These are phyloP conservation scores for Bombyx mori DNA, from an alignment of 1,140 invertebrate genomes.

Conservation along the genomic window DNA sequence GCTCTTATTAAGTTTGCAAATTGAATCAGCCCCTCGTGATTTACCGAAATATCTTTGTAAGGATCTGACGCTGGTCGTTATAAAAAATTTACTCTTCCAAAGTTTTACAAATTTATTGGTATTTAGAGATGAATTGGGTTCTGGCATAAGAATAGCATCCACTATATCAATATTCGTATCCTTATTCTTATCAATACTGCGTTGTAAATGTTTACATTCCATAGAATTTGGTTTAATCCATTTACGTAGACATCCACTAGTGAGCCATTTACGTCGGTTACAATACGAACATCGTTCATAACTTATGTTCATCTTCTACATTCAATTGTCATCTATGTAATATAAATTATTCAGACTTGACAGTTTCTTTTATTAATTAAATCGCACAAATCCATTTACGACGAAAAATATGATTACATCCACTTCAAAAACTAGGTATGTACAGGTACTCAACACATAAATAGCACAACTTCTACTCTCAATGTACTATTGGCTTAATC, in stretches of 20 bases:
- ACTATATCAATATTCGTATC: slow-evolving; percentile 58
- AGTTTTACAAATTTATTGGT: slow-evolving; percentile 61
- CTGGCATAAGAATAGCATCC: slow-evolving; percentile 50
- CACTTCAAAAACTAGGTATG: too few species aligned
- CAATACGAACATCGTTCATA: slow-evolving; percentile 62
- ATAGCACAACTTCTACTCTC: neutral
- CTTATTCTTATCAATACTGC: slow-evolving; percentile 58
- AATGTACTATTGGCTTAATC: neutral
- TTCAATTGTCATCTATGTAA: too few species aligned
- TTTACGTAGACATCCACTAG: slow-evolving; percentile 58
- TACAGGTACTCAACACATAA: neutral
- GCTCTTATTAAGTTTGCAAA: slow-evolving; percentile 43
- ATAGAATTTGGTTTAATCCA: slow-evolving; percentile 53
- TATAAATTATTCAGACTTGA: too few species aligned
- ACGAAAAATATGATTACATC: neutral
- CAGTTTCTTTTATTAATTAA: too few species aligned
- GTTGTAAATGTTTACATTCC: slow-evolving; percentile 67
- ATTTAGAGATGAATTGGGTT: slow-evolving; percentile 41
- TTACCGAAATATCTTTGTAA: slow-evolving; percentile 62
- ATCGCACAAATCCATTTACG: neutral
- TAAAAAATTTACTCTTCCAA: slow-evolving; percentile 64
- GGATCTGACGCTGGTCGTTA: slow-evolving; percentile 56
- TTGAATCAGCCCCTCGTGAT: slow-evolving; percentile 38
- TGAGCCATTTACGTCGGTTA: slow-evolving; percentile 60
- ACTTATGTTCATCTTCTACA: slow-evolving; percentile 50